Conservation (phyloP, 2,113 vertebrate species). For the Catharus fuscescens region DNA sequence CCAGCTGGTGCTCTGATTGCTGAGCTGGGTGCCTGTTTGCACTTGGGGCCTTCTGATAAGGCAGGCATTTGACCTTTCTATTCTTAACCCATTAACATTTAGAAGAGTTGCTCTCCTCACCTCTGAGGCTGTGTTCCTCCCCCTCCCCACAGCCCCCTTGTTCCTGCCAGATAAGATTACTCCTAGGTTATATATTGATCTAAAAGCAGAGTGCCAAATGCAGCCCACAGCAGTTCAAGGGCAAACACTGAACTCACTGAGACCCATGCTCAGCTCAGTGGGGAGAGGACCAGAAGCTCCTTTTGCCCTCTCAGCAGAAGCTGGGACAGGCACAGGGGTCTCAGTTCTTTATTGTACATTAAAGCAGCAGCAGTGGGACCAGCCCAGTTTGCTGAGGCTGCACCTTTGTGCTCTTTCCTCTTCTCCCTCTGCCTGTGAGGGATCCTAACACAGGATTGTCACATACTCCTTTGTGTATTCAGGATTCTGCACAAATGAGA, state of each 20-base stretch:
- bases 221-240: conserved; percentile 55
- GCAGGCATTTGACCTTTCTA: conserved; percentile 65
- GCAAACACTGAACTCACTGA: background rate
- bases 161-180: conserved; percentile 68
- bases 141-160: background rate
- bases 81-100: conserved; percentile 68
- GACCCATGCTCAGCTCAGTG: background rate
- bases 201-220: conserved; percentile 37
- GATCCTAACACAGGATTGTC: background rate
- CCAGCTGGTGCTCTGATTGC: background rate
- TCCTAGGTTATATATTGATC: conserved; percentile 61
- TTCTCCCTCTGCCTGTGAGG: background rate
- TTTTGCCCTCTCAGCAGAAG: conserved; percentile 3
- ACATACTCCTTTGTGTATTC: background rate
- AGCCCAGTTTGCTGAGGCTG: background rate
- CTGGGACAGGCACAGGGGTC: background rate
- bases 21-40: conserved; percentile 34
- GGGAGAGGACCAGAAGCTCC: background rate
- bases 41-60: conserved; percentile 49
- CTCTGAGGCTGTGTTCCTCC: conserved; percentile 3
- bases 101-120: conserved; percentile 47
- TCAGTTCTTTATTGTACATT: background rate
- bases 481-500: background rate
- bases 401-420: background rate
- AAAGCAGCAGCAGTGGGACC: background rate